A percentile compares a stretch with the other conserved stretches of the same genome.
Conservation (phyloP, 2,888 invertebrate species). For the Lathronympha strigana region DNA sequence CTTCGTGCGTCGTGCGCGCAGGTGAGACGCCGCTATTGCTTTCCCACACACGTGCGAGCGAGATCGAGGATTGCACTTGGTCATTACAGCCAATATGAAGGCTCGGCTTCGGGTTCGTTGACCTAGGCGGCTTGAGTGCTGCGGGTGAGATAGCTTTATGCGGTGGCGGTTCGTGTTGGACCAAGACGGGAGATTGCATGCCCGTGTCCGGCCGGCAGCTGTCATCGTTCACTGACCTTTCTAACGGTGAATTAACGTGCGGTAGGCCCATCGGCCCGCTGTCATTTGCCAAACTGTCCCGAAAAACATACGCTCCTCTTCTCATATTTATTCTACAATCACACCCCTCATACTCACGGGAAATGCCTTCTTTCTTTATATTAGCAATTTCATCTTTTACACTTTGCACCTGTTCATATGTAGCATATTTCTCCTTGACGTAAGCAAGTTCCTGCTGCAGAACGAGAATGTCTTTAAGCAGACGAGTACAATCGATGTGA, state of each 20-base stretch:
- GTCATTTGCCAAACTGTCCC: background rate
- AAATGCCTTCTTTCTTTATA: background rate
- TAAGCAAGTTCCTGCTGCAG: background rate
- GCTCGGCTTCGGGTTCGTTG: background rate
- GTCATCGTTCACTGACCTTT: slow-evolving; percentile 1
- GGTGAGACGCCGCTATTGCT: background rate
- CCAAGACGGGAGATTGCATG: background rate
- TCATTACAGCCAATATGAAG: background rate
- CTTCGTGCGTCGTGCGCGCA: background rate
- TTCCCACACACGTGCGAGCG: background rate
- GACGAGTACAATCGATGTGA: background rate
- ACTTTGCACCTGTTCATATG: background rate
- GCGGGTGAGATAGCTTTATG: slow-evolving; percentile 4
- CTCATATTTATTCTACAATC: background rate
- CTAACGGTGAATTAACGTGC: background rate
- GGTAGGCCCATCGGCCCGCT: slow-evolving; percentile 10
- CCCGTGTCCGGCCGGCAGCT: background rate
- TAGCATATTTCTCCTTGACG: background rate
- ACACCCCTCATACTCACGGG: background rate
- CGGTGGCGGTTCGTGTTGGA: background rate
- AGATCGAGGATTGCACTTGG: background rate
- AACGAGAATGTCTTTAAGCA: background rate
- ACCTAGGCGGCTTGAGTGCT: background rate
- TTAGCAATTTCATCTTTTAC: background rate
- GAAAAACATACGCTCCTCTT: background rate